phyloP scores from a whole-genome alignment of 2,113 vertebrate genomes.

The Sarotherodon lohbergeri region DNA sequence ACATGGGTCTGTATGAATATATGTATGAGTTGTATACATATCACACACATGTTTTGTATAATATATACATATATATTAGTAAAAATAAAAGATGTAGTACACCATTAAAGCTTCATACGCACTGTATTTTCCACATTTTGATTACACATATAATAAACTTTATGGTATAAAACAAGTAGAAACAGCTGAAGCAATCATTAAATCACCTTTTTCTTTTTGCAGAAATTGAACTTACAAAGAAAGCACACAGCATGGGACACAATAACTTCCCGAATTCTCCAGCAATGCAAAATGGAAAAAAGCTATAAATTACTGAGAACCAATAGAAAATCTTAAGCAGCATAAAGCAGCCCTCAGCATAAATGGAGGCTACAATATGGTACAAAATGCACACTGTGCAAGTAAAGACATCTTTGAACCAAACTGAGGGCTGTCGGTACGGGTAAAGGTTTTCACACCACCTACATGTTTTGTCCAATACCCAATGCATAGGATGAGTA shows the following conservation, averaged over 20 bases:
- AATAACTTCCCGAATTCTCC: slow-evolving; percentile 29
- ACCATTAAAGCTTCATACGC: background rate
- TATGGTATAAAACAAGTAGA: slow-evolving; percentile 62
- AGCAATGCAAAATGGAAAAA: slow-evolving; percentile 53
- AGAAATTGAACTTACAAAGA: slow-evolving; percentile 23
- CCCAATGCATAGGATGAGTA: slow-evolving; percentile 35
- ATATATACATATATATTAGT: background rate
- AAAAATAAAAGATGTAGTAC: background rate
- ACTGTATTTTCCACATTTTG: background rate
- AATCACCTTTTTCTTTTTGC: slow-evolving; percentile 6
- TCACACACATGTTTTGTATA: background rate
- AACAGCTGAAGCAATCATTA: slow-evolving; percentile 46
- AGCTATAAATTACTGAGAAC: slow-evolving; percentile 24
- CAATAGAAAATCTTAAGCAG: slow-evolving; percentile 48
- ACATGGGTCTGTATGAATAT: background rate
- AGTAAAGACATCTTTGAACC: slow-evolving; percentile 48
- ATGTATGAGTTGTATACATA: background rate
- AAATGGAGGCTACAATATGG: slow-evolving; percentile 38
- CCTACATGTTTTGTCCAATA: background rate
- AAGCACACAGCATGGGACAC: slow-evolving; percentile 36
- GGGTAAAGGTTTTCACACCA: slow-evolving; percentile 25
- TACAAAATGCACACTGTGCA: slow-evolving; percentile 61
- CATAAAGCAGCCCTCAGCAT: slow-evolving; percentile 37
- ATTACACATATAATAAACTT: slow-evolving; percentile 17
- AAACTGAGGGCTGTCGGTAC: slow-evolving; percentile 45